A percentile compares a stretch with the other conserved stretches of the same genome.
Evolutionary conservation across 1,140 invertebrate genomes (phyloP).

Genomic region (Trichonephila inaurata): DNA sequence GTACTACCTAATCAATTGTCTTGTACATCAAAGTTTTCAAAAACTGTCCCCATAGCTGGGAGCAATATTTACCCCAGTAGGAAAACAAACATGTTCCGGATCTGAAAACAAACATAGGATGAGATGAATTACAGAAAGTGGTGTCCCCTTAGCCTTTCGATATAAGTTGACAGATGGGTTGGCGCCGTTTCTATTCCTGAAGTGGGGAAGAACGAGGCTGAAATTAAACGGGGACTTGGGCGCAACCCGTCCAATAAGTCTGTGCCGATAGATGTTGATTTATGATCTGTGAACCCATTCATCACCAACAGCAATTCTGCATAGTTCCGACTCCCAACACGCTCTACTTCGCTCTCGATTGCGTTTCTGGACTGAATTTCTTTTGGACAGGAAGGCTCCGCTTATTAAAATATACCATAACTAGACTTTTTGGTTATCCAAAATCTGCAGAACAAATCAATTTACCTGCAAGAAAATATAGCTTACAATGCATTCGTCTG

Average conservation of each 20-base stretch:
- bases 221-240: conserved; percentile 49
- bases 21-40: too few relatives aligned
- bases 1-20: too few relatives aligned
- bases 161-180: conserved; percentile 36
- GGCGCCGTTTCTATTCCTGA: conserved; percentile 25
- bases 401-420: not conserved
- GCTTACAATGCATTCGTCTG: too few relatives aligned
- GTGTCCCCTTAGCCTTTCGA: not conserved
- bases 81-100: conserved; percentile 1
- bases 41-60: too few relatives aligned
- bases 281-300: conserved; percentile 49
- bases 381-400: not conserved
- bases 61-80: not conserved
- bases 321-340: conserved; percentile 20
- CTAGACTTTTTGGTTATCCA: not conserved
- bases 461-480: too few relatives aligned
- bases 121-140: not conserved
- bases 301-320: conserved; percentile 55
- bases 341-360: not conserved
- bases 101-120: conserved; percentile 7
- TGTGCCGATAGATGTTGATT: conserved; percentile 62
- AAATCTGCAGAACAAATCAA: not conserved
- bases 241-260: conserved; percentile 55
- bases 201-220: not conserved
- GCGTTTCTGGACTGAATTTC: not conserved